A percentile compares a stretch with the other conserved stretches of the same genome.
Conservation (phyloP, 2,888 invertebrate species). For the Baronia brevicornis region DNA sequence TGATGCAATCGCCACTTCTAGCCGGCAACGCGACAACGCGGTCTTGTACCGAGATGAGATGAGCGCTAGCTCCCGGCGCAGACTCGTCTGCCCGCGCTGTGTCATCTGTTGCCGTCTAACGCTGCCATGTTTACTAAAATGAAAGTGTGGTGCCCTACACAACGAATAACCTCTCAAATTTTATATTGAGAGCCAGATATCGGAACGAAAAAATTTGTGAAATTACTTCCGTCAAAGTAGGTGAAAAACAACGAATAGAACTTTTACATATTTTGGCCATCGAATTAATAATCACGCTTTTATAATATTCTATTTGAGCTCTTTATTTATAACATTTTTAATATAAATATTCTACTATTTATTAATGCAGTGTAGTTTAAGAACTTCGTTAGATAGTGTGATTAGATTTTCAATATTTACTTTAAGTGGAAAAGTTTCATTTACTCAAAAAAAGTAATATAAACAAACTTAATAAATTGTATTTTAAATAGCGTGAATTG, state of each 20-base stretch:
- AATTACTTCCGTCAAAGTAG: conserved; percentile 31
- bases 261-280: conserved; percentile 14
- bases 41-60: conserved; percentile 54
- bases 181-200: conserved; percentile 39
- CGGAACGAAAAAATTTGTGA: conserved; percentile 32
- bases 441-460: conserved; percentile 7
- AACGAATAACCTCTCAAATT: conserved; percentile 69
- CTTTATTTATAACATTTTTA: conserved; percentile 16
- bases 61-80: conserved; percentile 58
- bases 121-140: conserved; percentile 72
- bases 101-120: conserved; percentile 66
- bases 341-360: conserved; percentile 17
- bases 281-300: conserved; percentile 20
- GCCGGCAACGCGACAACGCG: conserved; percentile 37
- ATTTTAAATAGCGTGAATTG: neutral
- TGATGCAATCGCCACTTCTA: conserved; percentile 36
- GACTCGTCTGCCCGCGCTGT: conserved; percentile 65
- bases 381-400: conserved; percentile 14
- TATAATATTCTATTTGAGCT: conserved; percentile 15
- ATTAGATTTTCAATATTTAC: conserved; percentile 16
- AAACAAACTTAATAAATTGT: conserved; percentile 12
- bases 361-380: conserved; percentile 13
- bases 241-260: conserved; percentile 54
- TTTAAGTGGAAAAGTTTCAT: conserved; percentile 6
- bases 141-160: conserved; percentile 66